Conservation (phyloP, 2,888 invertebrate genomes). For the Amphiduros pacificus region DNA sequence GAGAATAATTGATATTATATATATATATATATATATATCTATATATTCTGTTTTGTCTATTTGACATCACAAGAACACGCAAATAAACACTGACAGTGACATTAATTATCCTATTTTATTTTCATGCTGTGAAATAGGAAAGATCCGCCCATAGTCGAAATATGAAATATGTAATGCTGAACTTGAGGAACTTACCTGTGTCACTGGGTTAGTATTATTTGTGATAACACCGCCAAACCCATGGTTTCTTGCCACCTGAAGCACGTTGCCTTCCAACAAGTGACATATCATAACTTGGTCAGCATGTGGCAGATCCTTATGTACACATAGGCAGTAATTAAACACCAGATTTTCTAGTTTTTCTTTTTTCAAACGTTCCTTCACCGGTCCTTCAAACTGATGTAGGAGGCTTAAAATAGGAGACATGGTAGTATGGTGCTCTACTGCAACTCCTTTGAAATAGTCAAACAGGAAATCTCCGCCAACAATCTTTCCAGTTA, state of each 20-base stretch:
- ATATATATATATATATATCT: no score
- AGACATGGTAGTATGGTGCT: constrained; percentile 24
- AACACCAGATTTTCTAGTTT: constrained; percentile 9
- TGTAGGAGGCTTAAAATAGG: constrained; percentile 21
- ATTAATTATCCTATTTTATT: no score
- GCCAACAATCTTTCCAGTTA: constrained; percentile 20
- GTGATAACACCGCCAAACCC: constrained; percentile 23
- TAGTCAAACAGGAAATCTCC: constrained; percentile 27
- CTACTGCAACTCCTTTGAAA: constrained; percentile 14
- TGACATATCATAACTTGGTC: constrained; percentile 27
- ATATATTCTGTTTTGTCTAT: no score
- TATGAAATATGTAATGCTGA: no score
- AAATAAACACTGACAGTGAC: no score
- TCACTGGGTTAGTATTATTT: constrained; percentile 26
- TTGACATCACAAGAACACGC: no score
- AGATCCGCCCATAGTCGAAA: no score
- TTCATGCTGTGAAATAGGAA: no score
- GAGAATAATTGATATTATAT: no score
- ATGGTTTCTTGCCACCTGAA: constrained; percentile 10
- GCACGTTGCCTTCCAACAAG: constrained; percentile 21
- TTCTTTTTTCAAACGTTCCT: background rate
- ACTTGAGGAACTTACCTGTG: constrained; percentile 16
- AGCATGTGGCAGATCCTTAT: constrained; percentile 23
- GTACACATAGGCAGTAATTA: constrained; percentile 27
- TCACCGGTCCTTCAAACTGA: constrained; percentile 22